These are phyloP conservation scores for Teleiodes luculella DNA, from an alignment of 2,888 invertebrate species.

Conservation along the genomic window DNA sequence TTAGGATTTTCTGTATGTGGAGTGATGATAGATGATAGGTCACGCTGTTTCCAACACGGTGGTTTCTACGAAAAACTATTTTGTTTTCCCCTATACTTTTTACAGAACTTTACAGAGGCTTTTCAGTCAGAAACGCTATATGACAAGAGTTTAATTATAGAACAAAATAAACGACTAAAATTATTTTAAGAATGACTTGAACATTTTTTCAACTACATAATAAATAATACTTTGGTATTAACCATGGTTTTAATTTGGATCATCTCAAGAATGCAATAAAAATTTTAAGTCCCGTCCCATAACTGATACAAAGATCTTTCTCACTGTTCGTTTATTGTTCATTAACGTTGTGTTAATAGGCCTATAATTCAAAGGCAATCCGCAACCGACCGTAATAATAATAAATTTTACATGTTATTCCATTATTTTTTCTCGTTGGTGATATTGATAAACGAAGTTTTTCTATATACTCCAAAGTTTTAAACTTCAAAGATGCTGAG, in stretches of 20 bases:
- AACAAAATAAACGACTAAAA: too few species aligned
- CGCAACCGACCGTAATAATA: constrained; percentile 16
- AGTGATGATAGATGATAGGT: not conserved
- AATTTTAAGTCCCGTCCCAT: constrained; percentile 16
- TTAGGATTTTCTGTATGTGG: not conserved
- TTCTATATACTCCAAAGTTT: too few species aligned
- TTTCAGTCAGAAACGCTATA: too few species aligned
- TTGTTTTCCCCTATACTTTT: too few species aligned
- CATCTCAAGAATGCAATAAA: constrained; percentile 32
- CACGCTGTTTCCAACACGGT: too few species aligned
- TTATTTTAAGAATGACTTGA: too few species aligned
- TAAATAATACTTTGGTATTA: not conserved
- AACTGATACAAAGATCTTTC: constrained; percentile 21
- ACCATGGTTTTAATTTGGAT: constrained; percentile 23
- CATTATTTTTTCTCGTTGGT: constrained; percentile 5
- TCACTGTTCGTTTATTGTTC: constrained; percentile 25
- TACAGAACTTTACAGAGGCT: too few species aligned
- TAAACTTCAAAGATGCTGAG: too few species aligned
- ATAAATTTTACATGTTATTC: constrained; percentile 15
- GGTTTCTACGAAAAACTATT: too few species aligned
- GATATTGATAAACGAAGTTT: not conserved
- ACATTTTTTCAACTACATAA: too few species aligned
- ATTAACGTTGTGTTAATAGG: constrained; percentile 21
- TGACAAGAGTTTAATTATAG: too few species aligned
- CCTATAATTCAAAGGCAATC: constrained; percentile 20